Evolutionary conservation across 2,113 vertebrate species (phyloP).

Genomic region (Hyaena hyaena): DNA sequence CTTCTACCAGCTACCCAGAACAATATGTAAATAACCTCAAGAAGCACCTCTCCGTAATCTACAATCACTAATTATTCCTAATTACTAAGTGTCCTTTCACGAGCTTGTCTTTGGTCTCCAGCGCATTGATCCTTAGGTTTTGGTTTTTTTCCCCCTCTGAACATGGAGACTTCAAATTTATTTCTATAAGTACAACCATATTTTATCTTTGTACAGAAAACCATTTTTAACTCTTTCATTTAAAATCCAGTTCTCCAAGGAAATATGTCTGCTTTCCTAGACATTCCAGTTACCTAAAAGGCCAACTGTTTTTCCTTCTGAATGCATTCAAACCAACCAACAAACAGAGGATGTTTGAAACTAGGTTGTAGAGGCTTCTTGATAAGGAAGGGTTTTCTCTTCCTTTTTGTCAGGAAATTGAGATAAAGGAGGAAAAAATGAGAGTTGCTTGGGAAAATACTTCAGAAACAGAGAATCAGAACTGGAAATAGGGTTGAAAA

Average conservation of each 20-base stretch:
- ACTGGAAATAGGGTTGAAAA: background rate
- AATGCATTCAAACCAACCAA: background rate
- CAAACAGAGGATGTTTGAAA: background rate
- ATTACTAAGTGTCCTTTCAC: background rate
- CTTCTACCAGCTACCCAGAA: background rate
- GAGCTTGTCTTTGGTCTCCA: background rate
- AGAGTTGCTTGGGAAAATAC: background rate
- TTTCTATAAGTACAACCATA: background rate
- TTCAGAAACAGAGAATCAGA: conserved; percentile 22
- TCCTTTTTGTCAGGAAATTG: conserved; percentile 1
- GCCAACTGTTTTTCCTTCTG: background rate
- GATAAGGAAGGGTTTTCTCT: background rate
- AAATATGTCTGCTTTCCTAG: background rate
- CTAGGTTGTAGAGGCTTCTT: background rate
- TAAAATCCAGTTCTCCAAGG: background rate
- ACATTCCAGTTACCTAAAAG: background rate
- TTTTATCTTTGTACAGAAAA: background rate
- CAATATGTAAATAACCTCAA: background rate
- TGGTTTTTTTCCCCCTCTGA: too few relatives aligned
- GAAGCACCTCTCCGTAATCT: background rate
- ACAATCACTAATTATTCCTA: background rate
- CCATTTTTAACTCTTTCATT: background rate
- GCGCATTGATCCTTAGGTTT: background rate
- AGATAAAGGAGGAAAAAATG: conserved; percentile 36
- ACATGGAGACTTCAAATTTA: background rate